A percentile compares a stretch with the other conserved stretches of the same genome.
Conservation (phyloP, 2,888 invertebrate genomes). For the Lepidocyrtoides sp. region DNA sequence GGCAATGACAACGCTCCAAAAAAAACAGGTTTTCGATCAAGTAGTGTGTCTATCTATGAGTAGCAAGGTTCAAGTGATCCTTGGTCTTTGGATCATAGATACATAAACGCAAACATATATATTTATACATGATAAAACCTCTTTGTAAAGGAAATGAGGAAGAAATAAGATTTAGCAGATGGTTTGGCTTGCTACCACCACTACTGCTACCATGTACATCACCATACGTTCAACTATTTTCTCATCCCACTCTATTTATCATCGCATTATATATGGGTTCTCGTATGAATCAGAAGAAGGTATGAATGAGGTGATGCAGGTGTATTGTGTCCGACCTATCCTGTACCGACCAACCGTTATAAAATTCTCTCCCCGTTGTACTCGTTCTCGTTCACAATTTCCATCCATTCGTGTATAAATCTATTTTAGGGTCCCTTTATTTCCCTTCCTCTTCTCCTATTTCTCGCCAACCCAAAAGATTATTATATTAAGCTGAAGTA, state of each 20-base stretch:
- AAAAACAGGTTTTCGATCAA: neutral
- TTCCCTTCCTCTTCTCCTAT: neutral
- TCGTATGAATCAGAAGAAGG: neutral
- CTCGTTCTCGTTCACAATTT: neutral
- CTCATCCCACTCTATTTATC: neutral
- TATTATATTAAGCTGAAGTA: conserved; percentile 44
- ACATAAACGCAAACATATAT: no score
- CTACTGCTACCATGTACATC: neutral
- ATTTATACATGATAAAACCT: neutral
- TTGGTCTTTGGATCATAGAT: neutral
- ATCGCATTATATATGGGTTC: neutral
- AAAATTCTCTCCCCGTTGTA: neutral
- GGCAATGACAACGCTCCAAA: neutral
- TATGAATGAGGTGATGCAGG: neutral
- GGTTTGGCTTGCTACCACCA: no score
- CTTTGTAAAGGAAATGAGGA: conserved; percentile 14
- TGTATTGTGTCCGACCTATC: neutral
- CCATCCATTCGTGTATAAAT: neutral
- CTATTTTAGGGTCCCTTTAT: neutral
- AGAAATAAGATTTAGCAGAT: conserved; percentile 18
- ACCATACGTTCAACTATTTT: neutral
- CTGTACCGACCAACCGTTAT: neutral
- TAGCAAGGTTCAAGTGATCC: conserved; percentile 45
- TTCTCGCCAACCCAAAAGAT: conserved; percentile 29
- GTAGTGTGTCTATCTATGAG: neutral